Evolutionary conservation across 2,113 vertebrate genomes (phyloP).

Genomic region (Protomyctophum bolini): DNA sequence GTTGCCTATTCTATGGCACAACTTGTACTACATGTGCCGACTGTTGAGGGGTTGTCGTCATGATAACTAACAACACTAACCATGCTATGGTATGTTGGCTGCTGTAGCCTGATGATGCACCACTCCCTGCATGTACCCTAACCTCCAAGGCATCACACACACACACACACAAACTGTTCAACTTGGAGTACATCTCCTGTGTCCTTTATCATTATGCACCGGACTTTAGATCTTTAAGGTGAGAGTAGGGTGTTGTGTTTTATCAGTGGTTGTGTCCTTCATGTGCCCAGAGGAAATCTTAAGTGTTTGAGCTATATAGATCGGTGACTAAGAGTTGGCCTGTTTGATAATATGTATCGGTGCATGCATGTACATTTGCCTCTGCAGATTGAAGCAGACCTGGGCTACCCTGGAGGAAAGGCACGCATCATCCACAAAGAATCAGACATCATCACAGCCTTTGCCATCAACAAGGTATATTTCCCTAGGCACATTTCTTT

Average conservation of each 20-base stretch:
- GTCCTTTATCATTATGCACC: constrained; percentile 33
- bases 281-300: constrained; percentile 34
- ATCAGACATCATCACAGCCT: constrained; percentile 98
- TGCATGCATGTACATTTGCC: not conserved
- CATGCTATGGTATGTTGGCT: constrained; percentile 32
- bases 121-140: constrained; percentile 19
- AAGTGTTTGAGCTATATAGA: constrained; percentile 19
- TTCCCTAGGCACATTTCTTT: not conserved
- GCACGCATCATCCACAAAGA: constrained; percentile 98
- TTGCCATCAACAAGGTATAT: constrained; percentile 96
- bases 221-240: not conserved
- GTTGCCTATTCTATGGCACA: constrained; percentile 10
- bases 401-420: constrained; percentile 88
- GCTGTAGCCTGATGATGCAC: constrained; percentile 18
- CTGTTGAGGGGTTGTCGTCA: constrained; percentile 34
- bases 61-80: constrained; percentile 32
- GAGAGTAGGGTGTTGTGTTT: constrained; percentile 26
- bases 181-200: not conserved
- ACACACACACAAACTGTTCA: constrained; percentile 3
- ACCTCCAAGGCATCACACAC: constrained; percentile 29
- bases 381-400: constrained; percentile 88
- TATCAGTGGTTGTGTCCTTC: constrained; percentile 15
- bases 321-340: not conserved
- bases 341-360: constrained; percentile 5
- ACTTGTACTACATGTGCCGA: constrained; percentile 22